These are phyloP conservation scores for Sphecodes monilicornis DNA, from an alignment of 2,888 invertebrate genomes.

Conservation along the genomic window DNA sequence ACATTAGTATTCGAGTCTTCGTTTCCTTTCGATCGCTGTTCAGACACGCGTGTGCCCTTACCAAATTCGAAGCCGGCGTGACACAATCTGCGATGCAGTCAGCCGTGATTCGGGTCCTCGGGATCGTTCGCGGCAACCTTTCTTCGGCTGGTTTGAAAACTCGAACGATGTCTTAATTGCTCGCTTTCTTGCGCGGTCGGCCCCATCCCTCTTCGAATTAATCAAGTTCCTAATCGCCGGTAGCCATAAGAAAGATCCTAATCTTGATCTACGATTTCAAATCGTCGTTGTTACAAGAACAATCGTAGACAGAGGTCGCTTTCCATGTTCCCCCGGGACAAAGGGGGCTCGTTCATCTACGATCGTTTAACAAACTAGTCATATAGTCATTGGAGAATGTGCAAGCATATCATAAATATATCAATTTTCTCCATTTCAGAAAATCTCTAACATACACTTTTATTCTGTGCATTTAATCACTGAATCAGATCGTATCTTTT, in stretches of 20 bases:
- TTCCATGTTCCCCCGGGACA: neutral
- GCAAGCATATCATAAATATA: too few relatives aligned
- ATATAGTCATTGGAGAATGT: too few relatives aligned
- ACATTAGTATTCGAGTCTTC: constrained; percentile 72
- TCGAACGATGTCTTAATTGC: constrained; percentile 16
- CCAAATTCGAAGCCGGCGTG: constrained; percentile 73
- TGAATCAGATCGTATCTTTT: neutral
- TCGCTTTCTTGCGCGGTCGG: neutral
- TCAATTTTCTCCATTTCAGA: too few relatives aligned
- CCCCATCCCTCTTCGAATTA: neutral
- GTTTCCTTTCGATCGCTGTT: constrained; percentile 79
- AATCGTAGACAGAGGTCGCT: neutral
- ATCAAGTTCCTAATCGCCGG: neutral
- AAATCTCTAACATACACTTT: too few relatives aligned
- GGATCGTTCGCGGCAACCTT: constrained; percentile 46
- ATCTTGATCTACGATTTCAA: neutral
- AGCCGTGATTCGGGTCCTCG: constrained; percentile 63
- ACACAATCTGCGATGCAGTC: constrained; percentile 73
- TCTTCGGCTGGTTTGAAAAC: neutral
- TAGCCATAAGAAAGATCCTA: neutral
- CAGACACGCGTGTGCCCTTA: constrained; percentile 68
- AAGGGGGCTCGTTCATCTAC: neutral
- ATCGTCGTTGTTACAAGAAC: neutral
- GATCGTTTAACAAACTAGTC: neutral
- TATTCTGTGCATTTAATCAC: too few relatives aligned